Base-by-base conservation (phyloP, 2,888 invertebrate species). In the Mellilla xanthometata region DNA sequence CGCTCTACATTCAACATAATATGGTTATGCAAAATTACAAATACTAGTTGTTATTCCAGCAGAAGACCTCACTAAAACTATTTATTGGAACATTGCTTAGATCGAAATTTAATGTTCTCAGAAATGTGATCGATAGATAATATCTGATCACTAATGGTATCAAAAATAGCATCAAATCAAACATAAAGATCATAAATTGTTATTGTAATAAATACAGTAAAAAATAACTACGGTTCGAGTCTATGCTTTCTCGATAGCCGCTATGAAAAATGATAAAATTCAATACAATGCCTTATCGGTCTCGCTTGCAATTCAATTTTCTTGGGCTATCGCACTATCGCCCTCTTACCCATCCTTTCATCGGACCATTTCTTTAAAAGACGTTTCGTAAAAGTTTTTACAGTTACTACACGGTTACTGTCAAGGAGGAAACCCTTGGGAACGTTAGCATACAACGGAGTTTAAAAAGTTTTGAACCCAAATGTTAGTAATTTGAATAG, bases 231-330 rank as follows among this genome's bases (percentile, higher is more conserved):
- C 36, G 54, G 47, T 39, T 49, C 48, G 47, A 55, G 51, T 31
- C 39, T 46, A 58, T 67, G 59, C 61, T 67, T 64, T 61, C 54
- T 54, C 56, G 49, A 58, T 49, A n/a, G 51, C 49, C 44, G 49
- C 36, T 55, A 56, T 48, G 42, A 53, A 39, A 49, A 43, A 52
- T 54, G 61, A 67, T 65, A 68, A 65, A 58, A 62, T 68, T 67
- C 49, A 56, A 62, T 69, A 67, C 58, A 62, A 65, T 57, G 53
- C 57, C 36, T 56, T 63, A 66, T 60, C 56, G 62, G 58, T 60
- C 60, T 56, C 59, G 43, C 57, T 57, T 26, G 42, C 56, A 60
- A 65, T 67, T 62, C 53, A 63, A 67, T 68, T 60, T 54, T 47
- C 53, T 54, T 54, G 52, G 40, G 55, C 54, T 56, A 48, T 50